Evolutionary conservation across 2,797 vertebrate species (phyloP), one percentile per base, ranked within the genome.

Genomic region (Loris lydekkerianus): DNA sequence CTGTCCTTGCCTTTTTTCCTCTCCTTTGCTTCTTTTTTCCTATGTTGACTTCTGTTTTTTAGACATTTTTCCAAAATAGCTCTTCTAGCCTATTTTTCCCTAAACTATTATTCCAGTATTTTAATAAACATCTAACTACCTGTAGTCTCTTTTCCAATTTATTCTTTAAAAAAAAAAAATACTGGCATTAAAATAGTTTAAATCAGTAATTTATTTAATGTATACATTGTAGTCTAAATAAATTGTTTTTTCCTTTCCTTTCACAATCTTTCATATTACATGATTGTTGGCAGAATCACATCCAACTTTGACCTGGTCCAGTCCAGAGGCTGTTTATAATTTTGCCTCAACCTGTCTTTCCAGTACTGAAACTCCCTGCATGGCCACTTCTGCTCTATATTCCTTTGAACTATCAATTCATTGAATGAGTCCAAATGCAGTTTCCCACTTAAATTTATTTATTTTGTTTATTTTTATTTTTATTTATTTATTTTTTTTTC

Each of bases 21-120:
- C 4, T 9, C 29, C 23, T 88, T 94, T 86, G 53, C 40, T 82
- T 92, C 72, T 67, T 60, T 56, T 92, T 95, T 91, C 29, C 11
- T 83, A 40, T 34, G 10, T 46, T 69, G 34, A 67, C 17, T 94
- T 15, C 18, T 46, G 34, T 23, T 89, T 75, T 94, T 96, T 25
- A 77, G 70, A 95, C 29, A 81, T 70, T 14, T 27, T 34, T 34
- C 29, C 3, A 78, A 85, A 93, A 70, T 27, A 75, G 61, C 15
- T 92, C 76, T 93, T 84, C 34, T 37, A 6, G 86, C 17, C 37
- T 25, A 23, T 61, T 84, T 76, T 81, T 43, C 23, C 67, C 37
- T 58, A 21, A 80, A 60, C 9, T 43, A 37, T 76, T 56, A 34
- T n/a, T 25, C 49, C 86, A 78, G 2, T 65, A 81, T 81, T 92